Percentiles rank a stretch among this genome's conserved stretches.
phyloP scores from a whole-genome alignment of 2,113 vertebrate genomes.

The Spermophilus dauricus region DNA sequence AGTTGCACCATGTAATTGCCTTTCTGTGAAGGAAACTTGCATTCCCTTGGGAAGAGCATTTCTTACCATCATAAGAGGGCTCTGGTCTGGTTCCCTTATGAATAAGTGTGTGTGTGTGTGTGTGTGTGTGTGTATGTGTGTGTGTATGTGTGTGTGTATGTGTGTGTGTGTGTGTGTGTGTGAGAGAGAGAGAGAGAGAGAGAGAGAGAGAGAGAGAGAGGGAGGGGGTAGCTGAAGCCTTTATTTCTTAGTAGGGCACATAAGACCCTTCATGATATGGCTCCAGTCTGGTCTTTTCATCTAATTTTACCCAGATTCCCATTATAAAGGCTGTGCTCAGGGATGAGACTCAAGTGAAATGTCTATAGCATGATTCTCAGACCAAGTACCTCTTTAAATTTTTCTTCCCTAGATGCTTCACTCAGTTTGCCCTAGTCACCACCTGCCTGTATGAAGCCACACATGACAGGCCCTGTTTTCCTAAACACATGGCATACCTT shows the following conservation, averaged over 20 bases:
- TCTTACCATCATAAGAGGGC: not conserved
- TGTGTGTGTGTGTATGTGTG: not conserved
- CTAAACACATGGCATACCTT: not conserved
- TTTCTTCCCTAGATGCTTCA: not conserved
- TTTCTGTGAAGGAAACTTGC: constrained; percentile 28
- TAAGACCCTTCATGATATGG: not conserved
- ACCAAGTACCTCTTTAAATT: not conserved
- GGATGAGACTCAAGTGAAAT: not conserved
- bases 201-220: not conserved
- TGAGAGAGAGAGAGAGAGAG: not conserved
- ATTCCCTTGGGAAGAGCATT: constrained; percentile 21
- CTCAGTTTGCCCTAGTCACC: not conserved
- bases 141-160: not conserved
- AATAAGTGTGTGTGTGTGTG: not conserved
- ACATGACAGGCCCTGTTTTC: not conserved
- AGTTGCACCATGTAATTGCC: not conserved
- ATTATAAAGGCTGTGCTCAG: not conserved
- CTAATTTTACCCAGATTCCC: not conserved
- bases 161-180: not conserved
- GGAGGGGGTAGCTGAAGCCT: not conserved
- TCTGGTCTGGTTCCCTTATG: not conserved
- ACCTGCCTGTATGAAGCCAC: not conserved
- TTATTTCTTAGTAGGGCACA: constrained; percentile 12
- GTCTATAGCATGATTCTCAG: not conserved
- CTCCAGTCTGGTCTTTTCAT: not conserved